Percentiles rank a stretch among this genome's conserved stretches.
Evolutionary conservation across 2,113 vertebrate genomes (phyloP).

Genomic region (Leptobrachium leishanense): DNA sequence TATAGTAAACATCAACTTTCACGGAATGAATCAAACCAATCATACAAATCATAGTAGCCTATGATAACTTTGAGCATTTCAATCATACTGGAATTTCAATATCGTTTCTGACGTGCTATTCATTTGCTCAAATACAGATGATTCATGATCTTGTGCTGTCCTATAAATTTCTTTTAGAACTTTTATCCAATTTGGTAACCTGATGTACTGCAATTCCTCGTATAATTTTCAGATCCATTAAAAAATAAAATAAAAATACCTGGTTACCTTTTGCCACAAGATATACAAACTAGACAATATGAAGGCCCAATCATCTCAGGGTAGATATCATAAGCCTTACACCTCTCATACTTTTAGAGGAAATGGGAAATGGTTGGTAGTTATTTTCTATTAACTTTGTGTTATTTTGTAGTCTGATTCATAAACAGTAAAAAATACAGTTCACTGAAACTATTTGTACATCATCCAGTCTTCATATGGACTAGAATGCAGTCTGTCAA

Average conservation of each 20-base stretch:
- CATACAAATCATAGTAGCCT: constrained; percentile 5
- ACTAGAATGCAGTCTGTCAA: background rate
- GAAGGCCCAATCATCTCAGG: background rate
- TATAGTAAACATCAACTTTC: background rate
- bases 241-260: background rate
- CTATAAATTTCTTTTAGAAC: constrained; percentile 19
- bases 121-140: constrained; percentile 10
- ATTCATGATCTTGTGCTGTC: background rate
- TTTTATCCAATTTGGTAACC: constrained; percentile 14
- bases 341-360: background rate
- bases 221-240: constrained; percentile 15
- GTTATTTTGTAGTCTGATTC: background rate
- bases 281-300: constrained; percentile 3
- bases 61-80: constrained; percentile 12
- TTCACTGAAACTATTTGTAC: background rate
- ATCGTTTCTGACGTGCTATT: constrained; percentile 7
- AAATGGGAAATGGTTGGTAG: background rate
- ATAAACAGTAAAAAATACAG: background rate
- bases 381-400: background rate
- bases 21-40: constrained; percentile 5
- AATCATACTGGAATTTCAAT: constrained; percentile 18
- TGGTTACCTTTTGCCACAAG: background rate
- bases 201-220: constrained; percentile 14
- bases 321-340: background rate
- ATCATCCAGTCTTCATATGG: background rate